Evolutionary conservation across 2,797 vertebrate species (phyloP), one percentile per base, ranked within the genome.

Genomic region (Clarias fuscus): DNA sequence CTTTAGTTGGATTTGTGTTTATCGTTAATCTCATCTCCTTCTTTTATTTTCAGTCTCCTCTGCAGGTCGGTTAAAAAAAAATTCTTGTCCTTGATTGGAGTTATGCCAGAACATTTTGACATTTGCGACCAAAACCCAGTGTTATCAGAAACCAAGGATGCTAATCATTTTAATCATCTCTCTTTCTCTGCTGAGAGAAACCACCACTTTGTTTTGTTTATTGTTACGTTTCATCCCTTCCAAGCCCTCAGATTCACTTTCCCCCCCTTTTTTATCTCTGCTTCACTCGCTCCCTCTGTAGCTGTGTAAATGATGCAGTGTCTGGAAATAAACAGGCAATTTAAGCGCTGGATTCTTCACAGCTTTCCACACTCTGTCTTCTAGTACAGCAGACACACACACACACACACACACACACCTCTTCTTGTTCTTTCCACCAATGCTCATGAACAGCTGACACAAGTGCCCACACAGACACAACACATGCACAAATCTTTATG

Each of bases 321-420:
- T 88, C 90, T 90, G 90, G 92, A 94, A 92, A 92, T 91, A 93
- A 88, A 92, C 86, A 90, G 89, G 90, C 92, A 93, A 93, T 94
- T 94, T 94, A 94, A 85, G 77, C 90, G 86, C 89, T 67, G 84
- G 89, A 91, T 91, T 92, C 88, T 87, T 90, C 87, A 68, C 75
- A 82, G 85, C 70, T 84, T 82, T 79, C 72, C 72, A 88, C 53
- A 43, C 71, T 89, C 62, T 85, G 71, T 77, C 83, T 85, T 89
- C 48, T 85, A 84, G 78, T 75, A 22, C 56, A 30, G 22, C 37
- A 43, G 67, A 4, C 37, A 53, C 73, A 71, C 61, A 43, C 68
- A 4, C 27, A 4, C 37, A 53, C 73, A 71, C 61, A 43, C 68
- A 4, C 27, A 56, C 71, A 73, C 62, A 48, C 64, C 70, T 56